A percentile compares a stretch with the other conserved stretches of the same genome.
Evolutionary conservation across 2,113 vertebrate genomes (phyloP).

Genomic region (Cyphotilapia sp.): DNA sequence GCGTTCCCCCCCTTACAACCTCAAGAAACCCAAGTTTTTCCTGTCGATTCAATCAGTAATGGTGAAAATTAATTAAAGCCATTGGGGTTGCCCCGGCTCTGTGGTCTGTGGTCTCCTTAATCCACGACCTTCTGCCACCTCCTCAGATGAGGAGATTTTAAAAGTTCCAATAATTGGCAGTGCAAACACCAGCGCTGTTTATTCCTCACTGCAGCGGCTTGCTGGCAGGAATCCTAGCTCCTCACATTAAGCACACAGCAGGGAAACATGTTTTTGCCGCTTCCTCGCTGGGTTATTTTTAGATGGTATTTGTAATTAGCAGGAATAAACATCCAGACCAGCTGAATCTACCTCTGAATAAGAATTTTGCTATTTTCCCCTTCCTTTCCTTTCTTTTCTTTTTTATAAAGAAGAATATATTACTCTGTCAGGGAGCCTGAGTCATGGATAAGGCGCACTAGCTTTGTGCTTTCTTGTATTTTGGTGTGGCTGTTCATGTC

Average conservation of each 20-base stretch:
- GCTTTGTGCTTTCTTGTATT: background rate
- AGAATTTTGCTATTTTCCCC: background rate
- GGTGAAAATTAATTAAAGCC: background rate
- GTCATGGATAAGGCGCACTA: background rate
- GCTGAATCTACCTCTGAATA: background rate
- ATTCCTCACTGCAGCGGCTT: background rate
- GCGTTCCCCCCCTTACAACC: background rate
- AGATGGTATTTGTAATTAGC: slow-evolving; percentile 2
- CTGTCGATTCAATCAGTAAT: background rate
- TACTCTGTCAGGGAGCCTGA: background rate
- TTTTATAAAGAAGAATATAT: background rate
- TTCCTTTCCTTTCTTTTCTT: background rate
- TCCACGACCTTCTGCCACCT: background rate
- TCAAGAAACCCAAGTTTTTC: background rate
- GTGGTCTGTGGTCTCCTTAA: background rate
- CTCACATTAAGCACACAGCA: slow-evolving; percentile 2
- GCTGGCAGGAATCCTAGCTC: slow-evolving; percentile 8
- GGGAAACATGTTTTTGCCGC: background rate
- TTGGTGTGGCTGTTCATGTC: background rate
- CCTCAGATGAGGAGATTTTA: background rate
- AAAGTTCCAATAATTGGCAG: background rate
- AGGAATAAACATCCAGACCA: background rate
- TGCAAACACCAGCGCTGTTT: background rate
- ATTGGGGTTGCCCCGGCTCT: background rate
- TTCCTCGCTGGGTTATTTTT: slow-evolving; percentile 15